A percentile compares a stretch with the other conserved stretches of the same genome.
Conservation (phyloP, 1,140 invertebrate species). For the Megalonaias nervosa region DNA sequence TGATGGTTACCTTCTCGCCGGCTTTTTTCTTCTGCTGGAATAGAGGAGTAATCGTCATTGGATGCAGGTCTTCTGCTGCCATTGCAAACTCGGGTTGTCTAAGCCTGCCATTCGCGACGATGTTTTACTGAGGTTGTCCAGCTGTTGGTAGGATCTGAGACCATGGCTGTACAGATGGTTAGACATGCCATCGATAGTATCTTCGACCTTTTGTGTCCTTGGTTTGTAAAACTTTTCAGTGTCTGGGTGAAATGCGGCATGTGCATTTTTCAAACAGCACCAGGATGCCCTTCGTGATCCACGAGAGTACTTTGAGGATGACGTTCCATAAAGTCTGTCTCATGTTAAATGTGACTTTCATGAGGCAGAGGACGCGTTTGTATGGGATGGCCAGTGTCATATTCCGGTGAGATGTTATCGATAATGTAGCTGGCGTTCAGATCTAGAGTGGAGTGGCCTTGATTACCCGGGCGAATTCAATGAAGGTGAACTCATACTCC, state of each 20-base stretch:
- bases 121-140: not conserved
- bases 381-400: constrained; percentile 12
- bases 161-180: constrained; percentile 24
- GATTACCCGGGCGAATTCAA: constrained; percentile 1
- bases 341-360: not conserved
- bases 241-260: not conserved
- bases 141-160: constrained; percentile 12
- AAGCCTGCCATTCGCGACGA: not conserved
- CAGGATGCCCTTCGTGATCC: constrained; percentile 17
- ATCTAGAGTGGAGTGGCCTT: not conserved
- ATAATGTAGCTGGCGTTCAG: constrained; percentile 2
- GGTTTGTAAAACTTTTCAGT: constrained; percentile 26
- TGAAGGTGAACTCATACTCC: constrained; percentile 6
- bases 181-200: constrained; percentile 20
- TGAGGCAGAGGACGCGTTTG: not conserved
- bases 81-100: constrained; percentile 1
- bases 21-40: too few relatives aligned
- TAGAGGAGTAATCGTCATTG: not conserved
- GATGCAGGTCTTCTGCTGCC: not conserved
- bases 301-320: constrained; percentile 20
- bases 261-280: constrained; percentile 18
- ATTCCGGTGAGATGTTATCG: constrained; percentile 19
- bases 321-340: constrained; percentile 12
- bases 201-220: constrained; percentile 19
- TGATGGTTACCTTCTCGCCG: too few relatives aligned